Evolutionary conservation across 2,113 vertebrate genomes (phyloP).

Genomic region (Camelus dromedarius): DNA sequence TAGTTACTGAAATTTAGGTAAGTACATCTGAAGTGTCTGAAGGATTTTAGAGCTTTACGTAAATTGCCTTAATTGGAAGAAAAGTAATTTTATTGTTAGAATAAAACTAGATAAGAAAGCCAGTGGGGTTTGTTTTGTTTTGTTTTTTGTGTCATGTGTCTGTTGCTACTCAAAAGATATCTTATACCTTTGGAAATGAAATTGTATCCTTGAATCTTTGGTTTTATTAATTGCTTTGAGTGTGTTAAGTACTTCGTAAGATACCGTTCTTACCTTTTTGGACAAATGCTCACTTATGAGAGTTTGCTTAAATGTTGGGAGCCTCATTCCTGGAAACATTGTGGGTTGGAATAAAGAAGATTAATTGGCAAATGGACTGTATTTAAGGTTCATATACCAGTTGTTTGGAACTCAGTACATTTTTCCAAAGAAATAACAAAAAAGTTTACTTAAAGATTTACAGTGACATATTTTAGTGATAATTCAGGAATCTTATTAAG

Average conservation of each 20-base stretch:
- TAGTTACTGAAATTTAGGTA: slow-evolving; percentile 23
- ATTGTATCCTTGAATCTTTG: slow-evolving; percentile 28
- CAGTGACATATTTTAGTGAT: slow-evolving; percentile 22
- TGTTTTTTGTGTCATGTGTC: not conserved
- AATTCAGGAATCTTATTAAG: not conserved
- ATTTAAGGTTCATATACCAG: not conserved
- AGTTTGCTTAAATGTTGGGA: not conserved
- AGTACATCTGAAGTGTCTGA: not conserved
- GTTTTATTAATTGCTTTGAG: not conserved
- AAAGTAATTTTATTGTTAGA: slow-evolving; percentile 5
- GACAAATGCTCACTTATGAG: not conserved
- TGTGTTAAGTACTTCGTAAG: not conserved
- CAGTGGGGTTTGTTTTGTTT: not conserved
- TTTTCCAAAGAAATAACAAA: slow-evolving; percentile 22
- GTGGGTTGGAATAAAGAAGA: not conserved
- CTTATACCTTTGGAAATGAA: slow-evolving; percentile 11
- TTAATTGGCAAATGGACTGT: not conserved
- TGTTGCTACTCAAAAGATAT: not conserved
- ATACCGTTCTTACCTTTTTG: not conserved
- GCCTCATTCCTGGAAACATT: not conserved
- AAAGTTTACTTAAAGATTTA: slow-evolving; percentile 4
- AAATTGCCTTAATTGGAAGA: slow-evolving; percentile 27
- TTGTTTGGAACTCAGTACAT: not conserved
- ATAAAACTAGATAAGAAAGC: slow-evolving; percentile 37
- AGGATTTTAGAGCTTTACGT: slow-evolving; percentile 36